These are phyloP conservation scores for Gephyroberyx darwinii DNA, from an alignment of 2,797 vertebrate genomes.

Conservation along the genomic window DNA sequence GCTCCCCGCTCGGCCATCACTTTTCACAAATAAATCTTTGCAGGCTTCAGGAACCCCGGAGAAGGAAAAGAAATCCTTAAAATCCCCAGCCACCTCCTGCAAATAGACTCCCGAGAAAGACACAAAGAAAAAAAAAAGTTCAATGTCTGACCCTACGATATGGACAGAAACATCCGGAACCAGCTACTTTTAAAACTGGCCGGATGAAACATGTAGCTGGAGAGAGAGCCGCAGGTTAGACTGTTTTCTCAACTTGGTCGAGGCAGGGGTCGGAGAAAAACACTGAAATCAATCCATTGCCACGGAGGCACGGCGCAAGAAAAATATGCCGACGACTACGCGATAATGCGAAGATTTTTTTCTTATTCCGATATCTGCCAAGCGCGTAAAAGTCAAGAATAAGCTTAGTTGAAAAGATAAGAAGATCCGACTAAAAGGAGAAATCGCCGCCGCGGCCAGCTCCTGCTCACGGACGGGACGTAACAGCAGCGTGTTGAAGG, in stretches of 20 bases:
- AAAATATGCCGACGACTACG: constrained; percentile 30
- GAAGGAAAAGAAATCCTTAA: constrained; percentile 65
- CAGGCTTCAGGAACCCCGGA: constrained; percentile 74
- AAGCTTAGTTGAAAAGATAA: constrained; percentile 41
- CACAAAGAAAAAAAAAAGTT: constrained; percentile 62
- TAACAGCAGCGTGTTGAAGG: constrained; percentile 76
- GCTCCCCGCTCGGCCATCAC: constrained; percentile 89
- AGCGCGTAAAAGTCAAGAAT: constrained; percentile 38
- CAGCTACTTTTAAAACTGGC: constrained; percentile 74
- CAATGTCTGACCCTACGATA: constrained; percentile 69
- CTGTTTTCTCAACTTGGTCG: constrained; percentile 81
- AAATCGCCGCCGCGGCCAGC: constrained; percentile 73
- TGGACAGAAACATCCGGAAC: constrained; percentile 73
- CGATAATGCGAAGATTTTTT: constrained; percentile 35
- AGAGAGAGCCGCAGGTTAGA: constrained; percentile 72
- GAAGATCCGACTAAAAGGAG: constrained; percentile 66
- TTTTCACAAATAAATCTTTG: constrained; percentile 81
- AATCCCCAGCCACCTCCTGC: constrained; percentile 65
- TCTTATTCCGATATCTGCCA: constrained; percentile 30
- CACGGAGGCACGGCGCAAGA: constrained; percentile 61
- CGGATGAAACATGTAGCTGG: constrained; percentile 79
- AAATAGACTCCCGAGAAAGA: constrained; percentile 48
- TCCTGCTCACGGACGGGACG: constrained; percentile 76
- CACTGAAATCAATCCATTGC: constrained; percentile 83
- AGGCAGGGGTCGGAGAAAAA: constrained; percentile 67